A percentile compares a stretch with the other conserved stretches of the same genome.
phyloP scores from a whole-genome alignment of 2,888 invertebrate species.

The Oscheius sp. region DNA sequence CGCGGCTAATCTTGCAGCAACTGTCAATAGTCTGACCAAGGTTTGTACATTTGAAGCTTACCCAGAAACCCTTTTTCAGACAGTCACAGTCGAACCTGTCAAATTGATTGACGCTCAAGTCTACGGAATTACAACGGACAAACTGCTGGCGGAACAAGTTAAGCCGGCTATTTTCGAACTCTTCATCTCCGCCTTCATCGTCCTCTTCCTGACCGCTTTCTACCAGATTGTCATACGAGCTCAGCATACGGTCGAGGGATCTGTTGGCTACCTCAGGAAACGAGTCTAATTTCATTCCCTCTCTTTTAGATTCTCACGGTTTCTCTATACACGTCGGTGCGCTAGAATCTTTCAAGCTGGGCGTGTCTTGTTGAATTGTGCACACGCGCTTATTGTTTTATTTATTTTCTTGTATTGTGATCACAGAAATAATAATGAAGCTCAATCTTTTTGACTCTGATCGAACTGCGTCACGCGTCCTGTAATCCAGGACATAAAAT shows the following conservation, averaged over 20 bases:
- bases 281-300: slow-evolving; percentile 31
- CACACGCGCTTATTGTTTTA: neutral
- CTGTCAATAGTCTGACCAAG: slow-evolving; percentile 36
- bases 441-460: too few relatives aligned
- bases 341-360: slow-evolving; percentile 1
- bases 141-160: slow-evolving; percentile 52
- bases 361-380: neutral
- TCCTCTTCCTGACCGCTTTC: slow-evolving; percentile 85
- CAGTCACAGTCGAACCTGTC: slow-evolving; percentile 36
- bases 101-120: slow-evolving; percentile 46
- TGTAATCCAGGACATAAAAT: too few relatives aligned
- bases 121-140: slow-evolving; percentile 45
- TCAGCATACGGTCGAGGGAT: slow-evolving; percentile 46
- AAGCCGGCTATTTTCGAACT: slow-evolving; percentile 98
- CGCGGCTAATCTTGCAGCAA: slow-evolving; percentile 51
- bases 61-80: slow-evolving; percentile 10
- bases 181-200: slow-evolving; percentile 87
- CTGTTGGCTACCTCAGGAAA: slow-evolving; percentile 44
- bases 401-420: too few relatives aligned
- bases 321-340: slow-evolving; percentile 2
- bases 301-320: slow-evolving; percentile 9
- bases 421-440: too few relatives aligned
- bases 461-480: too few relatives aligned
- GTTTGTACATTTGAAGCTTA: neutral
- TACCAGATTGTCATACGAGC: slow-evolving; percentile 44